Evolutionary conservation across 2,797 vertebrate species (phyloP), one percentile per base, ranked within the genome.

Genomic region (Protonibea diacanthus): DNA sequence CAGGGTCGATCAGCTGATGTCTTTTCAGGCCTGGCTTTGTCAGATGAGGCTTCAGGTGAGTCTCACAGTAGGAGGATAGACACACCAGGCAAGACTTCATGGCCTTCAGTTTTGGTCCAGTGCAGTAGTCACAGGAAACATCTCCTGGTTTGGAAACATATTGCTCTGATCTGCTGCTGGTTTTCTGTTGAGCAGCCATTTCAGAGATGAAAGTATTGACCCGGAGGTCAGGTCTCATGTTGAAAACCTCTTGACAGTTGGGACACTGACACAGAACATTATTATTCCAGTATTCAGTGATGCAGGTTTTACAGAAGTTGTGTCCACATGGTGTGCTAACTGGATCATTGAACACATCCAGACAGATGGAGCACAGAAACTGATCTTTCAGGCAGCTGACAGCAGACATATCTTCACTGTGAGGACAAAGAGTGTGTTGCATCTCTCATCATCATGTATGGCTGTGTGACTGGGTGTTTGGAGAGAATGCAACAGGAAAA

Each of bases 41-140:
- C 55, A 23, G 65, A 45, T 82, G 85, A 67, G 65, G 72, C 78
- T 84, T 56, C 47, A 87, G 72, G 72, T 84, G 82, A 63, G 61
- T 64, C 25, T 69, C 21, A 45, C 85, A 84, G 67, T 76, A 82
- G 8, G 76, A 68, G 53, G 38, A 1, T 52, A 29, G 20, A 48
- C 76, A 76, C 2, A 49, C 45, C 45, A 59, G 57, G 23, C 68
- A 72, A 57, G 47, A 76, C 62, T 73, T 80, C 18, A 71, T 8
- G 10, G 76, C 76, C 29, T 48, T 80, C 25, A 40, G 15, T 57
- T 61, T 78, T 55, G 66, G 48, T 55, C 59, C 47, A 40, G 33
- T 40, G 51, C 76, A 79, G 15, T 71, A 14, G 11, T 71, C 76
- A 49, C 67, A 71, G 23, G 25, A 11, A 44, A 44, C 42, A 5